Percentiles rank a stretch among this genome's conserved stretches.
Evolutionary conservation across 2,888 invertebrate species (phyloP).

Genomic region (Amiota minor): DNA sequence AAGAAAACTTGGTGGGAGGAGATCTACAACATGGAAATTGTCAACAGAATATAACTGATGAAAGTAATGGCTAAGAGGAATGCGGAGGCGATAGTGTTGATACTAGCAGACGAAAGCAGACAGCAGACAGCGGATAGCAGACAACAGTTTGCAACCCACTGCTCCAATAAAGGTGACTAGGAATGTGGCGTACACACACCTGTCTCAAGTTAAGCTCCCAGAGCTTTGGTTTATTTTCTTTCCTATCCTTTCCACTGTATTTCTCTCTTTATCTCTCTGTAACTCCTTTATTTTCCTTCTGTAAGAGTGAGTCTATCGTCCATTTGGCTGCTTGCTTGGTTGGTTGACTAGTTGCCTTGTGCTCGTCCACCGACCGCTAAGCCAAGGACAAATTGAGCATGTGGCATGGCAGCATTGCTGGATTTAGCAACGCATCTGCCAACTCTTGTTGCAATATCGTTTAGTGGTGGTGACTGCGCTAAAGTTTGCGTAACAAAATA

Average conservation of each 20-base stretch:
- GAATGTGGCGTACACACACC: too few relatives aligned
- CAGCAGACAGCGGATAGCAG: background rate
- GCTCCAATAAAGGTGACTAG: too few relatives aligned
- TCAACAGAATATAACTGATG: slow-evolving; percentile 2
- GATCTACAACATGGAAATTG: slow-evolving; percentile 30
- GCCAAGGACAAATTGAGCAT: slow-evolving; percentile 27
- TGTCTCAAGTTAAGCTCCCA: too few relatives aligned
- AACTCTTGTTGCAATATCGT: slow-evolving; percentile 38
- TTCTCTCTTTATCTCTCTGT: too few relatives aligned
- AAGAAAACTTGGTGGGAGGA: background rate
- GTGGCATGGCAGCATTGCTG: slow-evolving; percentile 12
- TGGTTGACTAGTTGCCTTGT: background rate
- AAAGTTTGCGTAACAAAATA: slow-evolving; percentile 60
- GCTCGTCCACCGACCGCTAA: slow-evolving; percentile 1
- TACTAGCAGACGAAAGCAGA: background rate
- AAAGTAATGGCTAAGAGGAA: too few relatives aligned
- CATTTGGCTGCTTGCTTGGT: background rate
- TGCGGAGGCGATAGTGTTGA: background rate
- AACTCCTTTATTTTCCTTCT: too few relatives aligned
- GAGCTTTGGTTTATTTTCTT: too few relatives aligned
- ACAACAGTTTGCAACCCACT: too few relatives aligned
- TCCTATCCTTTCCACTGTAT: too few relatives aligned
- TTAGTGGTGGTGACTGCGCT: slow-evolving; percentile 19
- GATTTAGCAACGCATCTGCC: slow-evolving; percentile 49
- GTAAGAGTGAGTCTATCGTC: background rate